A percentile compares a stretch with the other conserved stretches of the same genome.
Conservation (phyloP, 2,113 vertebrate species). For the Chlamydotis undulata region DNA sequence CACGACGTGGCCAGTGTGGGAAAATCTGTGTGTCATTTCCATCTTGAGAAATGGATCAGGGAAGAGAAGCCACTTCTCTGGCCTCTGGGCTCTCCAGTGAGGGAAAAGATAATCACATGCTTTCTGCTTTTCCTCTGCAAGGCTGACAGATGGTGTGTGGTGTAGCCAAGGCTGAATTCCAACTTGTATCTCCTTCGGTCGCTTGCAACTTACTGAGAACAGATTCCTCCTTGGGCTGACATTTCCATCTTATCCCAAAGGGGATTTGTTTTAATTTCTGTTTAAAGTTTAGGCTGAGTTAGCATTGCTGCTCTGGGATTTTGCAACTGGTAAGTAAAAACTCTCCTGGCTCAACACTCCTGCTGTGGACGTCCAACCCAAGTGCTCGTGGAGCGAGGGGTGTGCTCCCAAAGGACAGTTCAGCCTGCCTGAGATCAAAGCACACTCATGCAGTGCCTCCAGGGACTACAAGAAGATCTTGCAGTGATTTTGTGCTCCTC, state of each 20-base stretch:
- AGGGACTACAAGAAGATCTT: neutral
- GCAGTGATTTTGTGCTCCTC: neutral
- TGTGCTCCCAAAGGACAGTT: neutral
- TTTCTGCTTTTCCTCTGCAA: neutral
- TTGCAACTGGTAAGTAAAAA: neutral
- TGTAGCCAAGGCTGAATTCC: slow-evolving; percentile 46
- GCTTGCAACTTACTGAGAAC: slow-evolving; percentile 18
- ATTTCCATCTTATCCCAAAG: slow-evolving; percentile 52
- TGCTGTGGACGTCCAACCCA: neutral
- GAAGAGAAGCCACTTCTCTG: neutral
- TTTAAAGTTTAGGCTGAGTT: slow-evolving; percentile 20
- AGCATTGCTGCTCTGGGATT: slow-evolving; percentile 3
- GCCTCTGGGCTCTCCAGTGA: neutral
- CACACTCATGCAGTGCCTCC: fast-evolving
- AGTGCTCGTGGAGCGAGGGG: neutral
- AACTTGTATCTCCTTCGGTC: neutral
- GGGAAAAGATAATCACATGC: neutral
- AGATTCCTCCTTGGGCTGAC: slow-evolving; percentile 55
- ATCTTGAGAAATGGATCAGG: neutral
- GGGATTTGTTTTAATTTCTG: slow-evolving; percentile 38
- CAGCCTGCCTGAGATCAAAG: neutral
- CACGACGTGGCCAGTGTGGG: fast-evolving
- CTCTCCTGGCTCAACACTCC: neutral
- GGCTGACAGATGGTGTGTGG: slow-evolving; percentile 53
- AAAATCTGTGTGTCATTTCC: neutral